phyloP scores from a whole-genome alignment of 2,113 vertebrate species.

The Spizaetus ornatus region DNA sequence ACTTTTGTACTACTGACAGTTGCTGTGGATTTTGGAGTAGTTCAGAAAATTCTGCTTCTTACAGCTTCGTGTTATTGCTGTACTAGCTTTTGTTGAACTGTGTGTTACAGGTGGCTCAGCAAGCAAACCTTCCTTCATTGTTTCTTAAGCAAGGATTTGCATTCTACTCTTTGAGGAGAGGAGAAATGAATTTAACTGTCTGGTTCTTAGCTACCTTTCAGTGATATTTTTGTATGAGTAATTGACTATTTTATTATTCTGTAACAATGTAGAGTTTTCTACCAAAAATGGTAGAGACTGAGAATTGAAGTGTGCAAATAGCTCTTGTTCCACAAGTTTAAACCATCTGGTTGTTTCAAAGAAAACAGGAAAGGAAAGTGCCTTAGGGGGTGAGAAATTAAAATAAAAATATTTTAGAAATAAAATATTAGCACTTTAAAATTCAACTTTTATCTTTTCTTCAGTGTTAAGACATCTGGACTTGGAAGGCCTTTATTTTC shows the following conservation, averaged over 20 bases:
- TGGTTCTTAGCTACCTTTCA: background rate
- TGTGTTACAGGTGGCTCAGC: background rate
- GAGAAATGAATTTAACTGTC: background rate
- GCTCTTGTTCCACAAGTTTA: background rate
- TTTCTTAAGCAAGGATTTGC: background rate
- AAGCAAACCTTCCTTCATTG: background rate
- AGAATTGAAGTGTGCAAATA: background rate
- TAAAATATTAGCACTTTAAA: background rate
- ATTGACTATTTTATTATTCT: background rate
- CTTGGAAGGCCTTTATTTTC: background rate
- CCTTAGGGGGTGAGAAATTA: background rate
- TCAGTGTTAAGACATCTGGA: background rate
- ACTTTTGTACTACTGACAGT: background rate
- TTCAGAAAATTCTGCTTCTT: background rate
- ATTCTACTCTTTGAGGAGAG: background rate
- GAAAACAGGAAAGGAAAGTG: background rate
- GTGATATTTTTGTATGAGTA: background rate
- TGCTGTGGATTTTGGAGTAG: background rate
- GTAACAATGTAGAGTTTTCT: background rate
- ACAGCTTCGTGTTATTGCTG: background rate
- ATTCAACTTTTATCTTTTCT: background rate
- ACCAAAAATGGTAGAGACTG: background rate
- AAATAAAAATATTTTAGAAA: conserved; percentile 17
- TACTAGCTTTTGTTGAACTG: background rate
- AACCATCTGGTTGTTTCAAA: conserved; percentile 21